A percentile compares a stretch with the other conserved stretches of the same genome.
Evolutionary conservation across 2,888 invertebrate genomes (phyloP).

Genomic region (Netelia fuscicornis): DNA sequence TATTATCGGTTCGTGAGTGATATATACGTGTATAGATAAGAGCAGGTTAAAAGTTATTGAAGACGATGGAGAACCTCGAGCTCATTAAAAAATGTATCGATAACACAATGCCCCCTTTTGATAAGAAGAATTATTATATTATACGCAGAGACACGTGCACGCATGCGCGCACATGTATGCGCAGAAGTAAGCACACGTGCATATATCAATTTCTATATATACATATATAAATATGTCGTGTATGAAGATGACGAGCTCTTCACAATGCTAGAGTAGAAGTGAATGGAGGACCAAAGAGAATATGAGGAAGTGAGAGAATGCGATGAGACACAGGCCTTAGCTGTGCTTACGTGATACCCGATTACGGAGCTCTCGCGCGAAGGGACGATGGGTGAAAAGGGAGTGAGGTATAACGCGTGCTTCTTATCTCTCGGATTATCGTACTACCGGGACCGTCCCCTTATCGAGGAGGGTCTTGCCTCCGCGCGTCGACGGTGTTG

Average conservation of each 20-base stretch:
- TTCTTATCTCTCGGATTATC: conserved; percentile 78
- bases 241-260: conserved; percentile 32
- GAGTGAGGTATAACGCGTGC: conserved; percentile 67
- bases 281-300: conserved; percentile 22
- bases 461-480: conserved; percentile 12
- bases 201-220: too few species aligned
- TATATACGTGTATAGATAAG: background rate
- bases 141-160: background rate
- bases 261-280: conserved; percentile 24
- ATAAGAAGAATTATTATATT: conserved; percentile 61
- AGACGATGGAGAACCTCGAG: background rate
- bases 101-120: conserved; percentile 70
- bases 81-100: conserved; percentile 67
- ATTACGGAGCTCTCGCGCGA: conserved; percentile 64
- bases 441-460: conserved; percentile 34
- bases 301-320: conserved; percentile 22
- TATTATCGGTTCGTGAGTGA: conserved; percentile 2
- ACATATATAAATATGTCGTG: background rate
- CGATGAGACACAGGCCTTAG: conserved; percentile 9
- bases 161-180: too few species aligned
- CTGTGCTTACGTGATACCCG: conserved; percentile 73
- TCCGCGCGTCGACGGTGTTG: conserved; percentile 63
- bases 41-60: conserved; percentile 7
- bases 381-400: background rate
- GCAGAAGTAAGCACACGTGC: too few species aligned